Evolutionary conservation across 35 echinoderm and acorn worm genomes (phyloP).

Genomic region (Apostichopus parvimensis): DNA sequence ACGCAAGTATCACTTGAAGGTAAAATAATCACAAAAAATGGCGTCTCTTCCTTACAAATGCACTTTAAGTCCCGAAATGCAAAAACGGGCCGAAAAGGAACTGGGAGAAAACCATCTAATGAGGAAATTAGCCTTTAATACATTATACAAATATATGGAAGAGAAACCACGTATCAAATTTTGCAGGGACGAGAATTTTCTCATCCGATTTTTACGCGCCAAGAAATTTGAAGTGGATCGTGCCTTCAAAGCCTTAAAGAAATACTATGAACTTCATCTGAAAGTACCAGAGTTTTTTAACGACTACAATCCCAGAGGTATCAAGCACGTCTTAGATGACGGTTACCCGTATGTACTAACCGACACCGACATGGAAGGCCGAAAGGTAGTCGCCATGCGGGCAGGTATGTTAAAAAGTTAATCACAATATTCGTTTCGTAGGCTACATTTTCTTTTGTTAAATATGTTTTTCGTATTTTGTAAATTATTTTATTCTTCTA

Average conservation of each 20-base stretch:
- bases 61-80: slow-evolving; percentile 64
- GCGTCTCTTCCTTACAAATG: slow-evolving; percentile 71
- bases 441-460: too few relatives aligned
- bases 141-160: slow-evolving; percentile 68
- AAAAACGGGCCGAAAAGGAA: slow-evolving; percentile 82
- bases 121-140: slow-evolving; percentile 69
- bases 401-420: slow-evolving; percentile 54
- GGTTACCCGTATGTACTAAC: slow-evolving; percentile 75
- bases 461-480: too few relatives aligned
- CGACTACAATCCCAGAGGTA: slow-evolving; percentile 73
- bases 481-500: too few relatives aligned
- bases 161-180: slow-evolving; percentile 82
- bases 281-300: slow-evolving; percentile 91
- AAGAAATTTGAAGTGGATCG: slow-evolving; percentile 94
- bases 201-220: slow-evolving; percentile 90
- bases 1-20: background rate
- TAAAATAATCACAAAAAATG: slow-evolving; percentile 31
- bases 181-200: slow-evolving; percentile 74
- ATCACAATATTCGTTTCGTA: too few relatives aligned
- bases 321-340: slow-evolving; percentile 90
- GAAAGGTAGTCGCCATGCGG: slow-evolving; percentile 79
- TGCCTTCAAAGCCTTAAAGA: slow-evolving; percentile 82
- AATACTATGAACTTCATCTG: slow-evolving; percentile 93
- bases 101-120: slow-evolving; percentile 73
- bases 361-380: slow-evolving; percentile 71